Base-by-base conservation (phyloP, 2,797 vertebrate species). In the Euphonia xanthogaster region DNA sequence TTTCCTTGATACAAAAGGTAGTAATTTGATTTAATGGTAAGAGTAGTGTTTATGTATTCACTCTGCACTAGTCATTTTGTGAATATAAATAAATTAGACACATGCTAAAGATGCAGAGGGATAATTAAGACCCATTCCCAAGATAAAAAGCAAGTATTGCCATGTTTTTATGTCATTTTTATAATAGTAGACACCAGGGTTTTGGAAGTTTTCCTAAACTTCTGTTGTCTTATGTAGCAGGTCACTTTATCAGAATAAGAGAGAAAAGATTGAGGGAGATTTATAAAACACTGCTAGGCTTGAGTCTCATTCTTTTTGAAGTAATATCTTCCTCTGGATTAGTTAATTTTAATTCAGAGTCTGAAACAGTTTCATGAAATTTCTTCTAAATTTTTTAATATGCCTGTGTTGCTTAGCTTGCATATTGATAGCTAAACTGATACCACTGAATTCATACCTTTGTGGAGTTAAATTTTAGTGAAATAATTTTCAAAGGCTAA, bases 121-220 rank as follows among this genome's bases (percentile, higher is more conserved):
- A 33, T 68, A 74, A 63, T 37, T 88, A 42, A 81, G 42, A 75
- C 8, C 13, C 4, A n/a, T 75, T 33, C 15, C 10, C 35, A 76
- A 65, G 51, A 77, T 23, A 11, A 86, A 80, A 66, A 4, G 2
- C 7, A 73, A 67, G 12, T 44, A 51, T 37, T 27, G 5, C n/a
- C 12, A 37, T 67, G 5, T 75, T 85, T 74, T 37, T 35, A 27
- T 47, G n/a, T 72, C 6, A 33, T 58, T 42, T 68, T 62, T 23
- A 11, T 61, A 62, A 45, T 33, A 53, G 30, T 5, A 66, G 17
- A 21, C 15, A 25, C 1, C 3, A 9, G 4, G 0, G 0, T 31
- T 75, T 63, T 76, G 61, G 0, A 21, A 31, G 4, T 76, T 78
- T 25, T 44, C 24, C 39, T 90, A 47, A 78, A 65, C 11, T 14